Evolutionary conservation across 2,113 vertebrate species (phyloP).

Genomic region (Carettochelys insculpta): DNA sequence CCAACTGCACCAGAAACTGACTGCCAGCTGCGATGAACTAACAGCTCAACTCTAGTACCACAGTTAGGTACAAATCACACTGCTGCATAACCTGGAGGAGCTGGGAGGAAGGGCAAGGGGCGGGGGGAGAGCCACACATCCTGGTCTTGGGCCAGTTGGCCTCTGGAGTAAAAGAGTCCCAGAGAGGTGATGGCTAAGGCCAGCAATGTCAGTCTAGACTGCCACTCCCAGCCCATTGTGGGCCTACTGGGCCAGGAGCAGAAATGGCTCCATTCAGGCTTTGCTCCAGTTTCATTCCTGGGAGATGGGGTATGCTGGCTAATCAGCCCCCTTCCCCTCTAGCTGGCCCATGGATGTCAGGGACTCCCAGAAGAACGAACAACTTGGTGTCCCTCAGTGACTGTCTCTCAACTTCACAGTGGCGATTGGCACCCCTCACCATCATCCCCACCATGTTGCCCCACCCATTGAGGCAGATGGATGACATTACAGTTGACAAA

Average conservation of each 20-base stretch:
- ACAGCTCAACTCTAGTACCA: neutral
- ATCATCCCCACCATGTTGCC: too few species aligned
- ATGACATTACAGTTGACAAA: neutral
- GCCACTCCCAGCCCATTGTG: neutral
- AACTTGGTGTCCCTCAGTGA: too few species aligned
- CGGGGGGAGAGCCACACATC: too few species aligned
- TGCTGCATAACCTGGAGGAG: neutral
- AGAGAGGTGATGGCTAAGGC: neutral
- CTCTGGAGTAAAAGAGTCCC: neutral
- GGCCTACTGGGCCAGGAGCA: neutral
- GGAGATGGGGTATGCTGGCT: too few species aligned
- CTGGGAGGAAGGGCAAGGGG: neutral
- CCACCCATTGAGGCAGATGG: too few species aligned
- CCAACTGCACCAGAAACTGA: neutral
- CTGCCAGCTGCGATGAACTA: neutral
- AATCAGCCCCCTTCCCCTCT: too few species aligned
- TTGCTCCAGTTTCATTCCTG: neutral
- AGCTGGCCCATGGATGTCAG: too few species aligned
- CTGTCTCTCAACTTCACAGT: too few species aligned
- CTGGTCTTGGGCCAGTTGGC: neutral
- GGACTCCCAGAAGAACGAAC: too few species aligned
- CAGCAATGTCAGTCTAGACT: neutral
- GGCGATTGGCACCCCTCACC: too few species aligned
- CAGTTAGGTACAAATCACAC: neutral
- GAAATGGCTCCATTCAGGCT: neutral